Base-by-base conservation (phyloP, 2,797 vertebrate species). In the Aplochiton taeniatus region DNA sequence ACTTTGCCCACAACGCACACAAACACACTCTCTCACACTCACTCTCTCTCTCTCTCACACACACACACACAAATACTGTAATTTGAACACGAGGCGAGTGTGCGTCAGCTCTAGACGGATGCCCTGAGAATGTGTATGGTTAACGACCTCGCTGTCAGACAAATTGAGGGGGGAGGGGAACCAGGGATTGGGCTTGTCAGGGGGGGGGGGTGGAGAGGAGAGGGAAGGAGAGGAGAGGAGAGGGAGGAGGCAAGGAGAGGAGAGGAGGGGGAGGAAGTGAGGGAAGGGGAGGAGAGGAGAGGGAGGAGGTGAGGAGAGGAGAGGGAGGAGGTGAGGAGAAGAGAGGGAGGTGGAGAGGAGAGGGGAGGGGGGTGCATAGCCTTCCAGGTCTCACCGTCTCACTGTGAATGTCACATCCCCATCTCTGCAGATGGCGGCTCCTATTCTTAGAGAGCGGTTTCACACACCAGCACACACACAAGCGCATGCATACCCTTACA, bases 101-200 rank as follows among this genome's bases (percentile, higher is more conserved):
- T 41, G 1, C n/a, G n/a, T n/a, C n/a, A n/a, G n/a, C n/a, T n/a
- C n/a, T n/a, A n/a, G n/a, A n/a, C n/a, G n/a, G n/a, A 17, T 9
- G n/a, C 61, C 53, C 49, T 12, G 31, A 63, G 61, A 45, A 63
- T 52, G 50, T 43, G 12, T 45, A 53, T 63, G 61, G 52, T 63
- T 52, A 63, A 63, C 41, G 49, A 53, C 61, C 49, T 53, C 42
- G 16, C 17, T 53, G 19, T 49, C 16, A 49, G 19, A 20, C n/a
- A 49, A 41, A n/a, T 19, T 47, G 46, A 31, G 16, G 8, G n/a
- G 16, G 13, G 18, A 60, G 16, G 8, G 41, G n/a, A 63, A 16
- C 13, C 19, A 49, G 48, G 20, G 60, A 48, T 20, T 42, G 41
- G 13, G 17, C 58, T 18, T 13, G 44, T 4, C 14, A 11, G 19